Percentiles rank a stretch among this genome's conserved stretches.
phyloP scores from a whole-genome alignment of 2,888 invertebrate genomes.

The Diadegma fenestrale region DNA sequence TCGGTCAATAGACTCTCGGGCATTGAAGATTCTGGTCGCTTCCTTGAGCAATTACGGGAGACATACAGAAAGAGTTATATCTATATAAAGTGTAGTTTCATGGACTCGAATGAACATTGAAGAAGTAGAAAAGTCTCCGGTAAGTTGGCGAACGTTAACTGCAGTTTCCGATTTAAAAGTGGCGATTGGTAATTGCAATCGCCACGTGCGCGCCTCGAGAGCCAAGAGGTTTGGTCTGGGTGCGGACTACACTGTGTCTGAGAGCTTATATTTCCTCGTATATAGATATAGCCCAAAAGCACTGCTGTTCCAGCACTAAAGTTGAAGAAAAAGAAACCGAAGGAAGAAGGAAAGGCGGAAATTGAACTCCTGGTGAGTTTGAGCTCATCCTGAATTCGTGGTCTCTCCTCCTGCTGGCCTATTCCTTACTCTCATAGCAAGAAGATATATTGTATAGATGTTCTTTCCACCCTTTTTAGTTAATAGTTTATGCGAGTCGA shows the following conservation, averaged over 20 bases:
- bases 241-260: slow-evolving; percentile 9
- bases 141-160: slow-evolving; percentile 65
- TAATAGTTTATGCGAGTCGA: slow-evolving; percentile 29
- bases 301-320: slow-evolving; percentile 51
- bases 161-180: slow-evolving; percentile 68
- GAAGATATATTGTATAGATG: slow-evolving; percentile 31
- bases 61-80: slow-evolving; percentile 23
- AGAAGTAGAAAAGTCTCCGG: slow-evolving; percentile 59
- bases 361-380: slow-evolving; percentile 75
- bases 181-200: slow-evolving; percentile 67
- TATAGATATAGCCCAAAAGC: slow-evolving; percentile 19
- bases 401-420: slow-evolving; percentile 25
- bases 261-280: neutral
- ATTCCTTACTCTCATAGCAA: slow-evolving; percentile 32
- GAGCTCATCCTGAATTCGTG: slow-evolving; percentile 72
- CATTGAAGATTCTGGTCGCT: slow-evolving; percentile 50
- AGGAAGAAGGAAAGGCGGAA: slow-evolving; percentile 70
- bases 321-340: slow-evolving; percentile 52
- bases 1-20: slow-evolving; percentile 39
- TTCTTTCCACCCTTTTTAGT: slow-evolving; percentile 38
- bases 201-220: slow-evolving; percentile 54
- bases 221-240: slow-evolving; percentile 22
- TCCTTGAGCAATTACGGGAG: slow-evolving; percentile 60
- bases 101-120: slow-evolving; percentile 52
- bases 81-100: slow-evolving; percentile 31